These are phyloP conservation scores for Troides helena DNA, from an alignment of 2,888 invertebrate species.

Conservation along the genomic window DNA sequence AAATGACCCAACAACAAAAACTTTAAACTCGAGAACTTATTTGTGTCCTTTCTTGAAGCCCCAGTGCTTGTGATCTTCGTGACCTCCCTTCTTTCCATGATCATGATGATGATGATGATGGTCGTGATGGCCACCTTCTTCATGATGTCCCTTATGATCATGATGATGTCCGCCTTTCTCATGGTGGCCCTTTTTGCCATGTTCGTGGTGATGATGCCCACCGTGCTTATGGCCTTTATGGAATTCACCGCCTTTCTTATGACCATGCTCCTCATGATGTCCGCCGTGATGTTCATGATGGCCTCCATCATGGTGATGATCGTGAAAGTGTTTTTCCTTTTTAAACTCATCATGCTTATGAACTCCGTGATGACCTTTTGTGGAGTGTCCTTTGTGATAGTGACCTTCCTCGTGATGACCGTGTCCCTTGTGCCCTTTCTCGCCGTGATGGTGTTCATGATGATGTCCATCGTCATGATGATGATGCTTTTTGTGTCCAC, in stretches of 20 bases:
- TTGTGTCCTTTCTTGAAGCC: constrained; percentile 82
- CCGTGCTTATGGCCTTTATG: constrained; percentile 90
- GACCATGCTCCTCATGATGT: constrained; percentile 88
- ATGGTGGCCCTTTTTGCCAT: constrained; percentile 90
- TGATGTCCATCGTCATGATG: constrained; percentile 84
- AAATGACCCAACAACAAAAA: constrained; percentile 51
- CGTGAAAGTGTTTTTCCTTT: constrained; percentile 92
- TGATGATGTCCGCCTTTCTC: constrained; percentile 90
- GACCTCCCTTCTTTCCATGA: constrained; percentile 89
- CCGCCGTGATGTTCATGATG: constrained; percentile 90
- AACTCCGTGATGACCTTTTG: constrained; percentile 91
- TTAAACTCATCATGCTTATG: constrained; percentile 92
- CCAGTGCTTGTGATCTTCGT: constrained; percentile 90
- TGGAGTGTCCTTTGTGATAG: constrained; percentile 91
- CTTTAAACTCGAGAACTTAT: constrained; percentile 42
- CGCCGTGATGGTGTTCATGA: constrained; percentile 83
- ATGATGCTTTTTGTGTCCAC: constrained; percentile 83
- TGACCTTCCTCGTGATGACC: constrained; percentile 81
- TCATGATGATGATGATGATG: constrained; percentile 88
- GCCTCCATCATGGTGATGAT: constrained; percentile 89
- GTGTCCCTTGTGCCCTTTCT: constrained; percentile 83
- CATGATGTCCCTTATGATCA: constrained; percentile 89
- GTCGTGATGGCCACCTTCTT: constrained; percentile 87
- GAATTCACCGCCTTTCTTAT: constrained; percentile 89
- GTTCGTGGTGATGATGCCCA: constrained; percentile 87